phyloP scores from a whole-genome alignment of 2,113 vertebrate genomes.

The Accipiter virgatus region DNA sequence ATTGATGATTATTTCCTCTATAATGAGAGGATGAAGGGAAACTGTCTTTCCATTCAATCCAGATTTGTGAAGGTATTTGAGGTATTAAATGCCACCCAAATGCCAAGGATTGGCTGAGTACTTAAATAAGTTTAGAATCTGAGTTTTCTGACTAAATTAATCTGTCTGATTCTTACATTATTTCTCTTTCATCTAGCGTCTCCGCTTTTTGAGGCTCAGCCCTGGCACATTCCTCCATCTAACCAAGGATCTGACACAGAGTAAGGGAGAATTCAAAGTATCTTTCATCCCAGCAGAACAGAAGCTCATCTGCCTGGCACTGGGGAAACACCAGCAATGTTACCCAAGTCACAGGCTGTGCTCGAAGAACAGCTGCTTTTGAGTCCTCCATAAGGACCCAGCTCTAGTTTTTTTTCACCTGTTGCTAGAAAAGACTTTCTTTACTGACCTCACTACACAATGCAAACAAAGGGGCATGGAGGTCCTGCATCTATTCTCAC shows the following conservation, averaged over 20 bases:
- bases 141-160: neutral
- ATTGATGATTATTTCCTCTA: neutral
- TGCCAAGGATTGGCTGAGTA: neutral
- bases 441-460: neutral
- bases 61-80: neutral
- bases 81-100: neutral
- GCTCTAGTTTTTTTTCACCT: neutral
- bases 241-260: constrained; percentile 24
- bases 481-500: neutral
- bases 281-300: neutral
- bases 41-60: neutral
- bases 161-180: neutral
- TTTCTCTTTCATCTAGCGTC: constrained; percentile 53
- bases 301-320: neutral
- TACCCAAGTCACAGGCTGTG: neutral
- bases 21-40: neutral
- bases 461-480: neutral
- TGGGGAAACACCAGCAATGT: neutral
- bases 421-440: neutral
- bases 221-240: constrained; percentile 57
- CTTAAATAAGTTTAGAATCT: neutral
- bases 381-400: neutral
- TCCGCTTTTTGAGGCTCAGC: constrained; percentile 67
- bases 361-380: neutral
- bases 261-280: neutral